A percentile compares a stretch with the other conserved stretches of the same genome.
phyloP scores from a whole-genome alignment of 2,888 invertebrate genomes.

The Phytoseiulus persimilis region DNA sequence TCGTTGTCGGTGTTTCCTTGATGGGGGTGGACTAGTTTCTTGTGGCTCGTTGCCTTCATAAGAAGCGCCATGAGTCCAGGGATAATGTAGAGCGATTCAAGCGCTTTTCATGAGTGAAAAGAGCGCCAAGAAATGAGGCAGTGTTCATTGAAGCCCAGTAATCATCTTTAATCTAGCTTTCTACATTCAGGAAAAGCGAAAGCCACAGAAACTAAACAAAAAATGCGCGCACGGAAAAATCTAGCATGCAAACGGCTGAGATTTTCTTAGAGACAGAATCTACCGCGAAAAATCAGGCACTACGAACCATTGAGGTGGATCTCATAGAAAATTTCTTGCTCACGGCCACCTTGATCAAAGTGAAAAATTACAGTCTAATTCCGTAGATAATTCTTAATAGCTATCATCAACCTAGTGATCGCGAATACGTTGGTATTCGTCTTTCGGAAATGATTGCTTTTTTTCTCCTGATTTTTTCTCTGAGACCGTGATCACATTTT shows the following conservation, averaged over 20 bases:
- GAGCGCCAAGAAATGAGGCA: background rate
- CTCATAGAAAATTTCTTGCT: background rate
- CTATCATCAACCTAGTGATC: background rate
- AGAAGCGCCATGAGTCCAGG: background rate
- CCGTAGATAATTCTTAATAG: background rate
- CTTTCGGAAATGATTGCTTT: background rate
- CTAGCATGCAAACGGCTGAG: background rate
- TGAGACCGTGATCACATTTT: background rate
- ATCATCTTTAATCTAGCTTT: background rate
- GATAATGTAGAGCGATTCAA: background rate
- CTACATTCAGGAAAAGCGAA: background rate
- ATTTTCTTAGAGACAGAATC: background rate
- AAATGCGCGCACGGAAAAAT: background rate
- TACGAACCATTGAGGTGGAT: background rate
- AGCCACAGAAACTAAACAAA: background rate
- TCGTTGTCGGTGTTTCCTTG: background rate
- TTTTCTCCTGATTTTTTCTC: background rate
- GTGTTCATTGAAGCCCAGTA: background rate
- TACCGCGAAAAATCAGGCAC: background rate
- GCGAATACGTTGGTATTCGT: background rate
- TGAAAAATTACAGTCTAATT: background rate
- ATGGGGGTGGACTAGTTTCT: background rate
- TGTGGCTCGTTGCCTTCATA: background rate
- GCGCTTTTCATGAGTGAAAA: background rate
- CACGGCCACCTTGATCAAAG: background rate